Evolutionary conservation across 2,888 invertebrate genomes (phyloP), one percentile per base, ranked within the genome.

Genomic region (Acanthacorydalis orientalis): DNA sequence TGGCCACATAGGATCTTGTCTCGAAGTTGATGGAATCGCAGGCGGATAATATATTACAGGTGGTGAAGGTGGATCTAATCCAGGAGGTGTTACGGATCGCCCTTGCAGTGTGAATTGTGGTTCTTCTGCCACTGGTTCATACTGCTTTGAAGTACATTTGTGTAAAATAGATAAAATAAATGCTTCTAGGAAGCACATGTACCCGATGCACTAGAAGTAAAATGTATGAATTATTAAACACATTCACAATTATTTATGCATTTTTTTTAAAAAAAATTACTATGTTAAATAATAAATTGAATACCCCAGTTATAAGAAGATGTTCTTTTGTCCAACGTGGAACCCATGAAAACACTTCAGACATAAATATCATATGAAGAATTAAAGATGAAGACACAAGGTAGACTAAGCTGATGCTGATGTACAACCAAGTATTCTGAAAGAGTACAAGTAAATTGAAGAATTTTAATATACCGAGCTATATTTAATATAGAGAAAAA

Each of bases 271-370:
- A 45, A 43, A 39, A 40, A 41, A 37, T 7, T 43, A 42, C 12
- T 37, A 46, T 32, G 42, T 7, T 40, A 31, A 35, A 31, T 33
- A n/a, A 14, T 37, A n/a, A 37, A 32, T 12, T 1, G 62, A 73
- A 70, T 68, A 79, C 78, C 60, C 76, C 77, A 55, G 77, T 75
- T 55, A 74, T 70, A 60, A 78, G 67, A 52, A 83, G 65, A 59
- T 81, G 82, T 56, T 80, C 79, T 62, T 78, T 77, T 55, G 81
- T 80, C 65, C 80, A 76, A 62, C 75, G 76, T 53, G 82, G 78
- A 55, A 82, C 79, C 79, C 78, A 80, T 49, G 70, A 68, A 62
- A 75, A 78, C 60, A 72, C 75, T 63, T 70, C 79, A 62, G 68
- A 75, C 68, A 68, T 72, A 65, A 71, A 76, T 65, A 75, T 73